Conservation (phyloP, 2,888 invertebrate species). For the Drosophila differens region DNA sequence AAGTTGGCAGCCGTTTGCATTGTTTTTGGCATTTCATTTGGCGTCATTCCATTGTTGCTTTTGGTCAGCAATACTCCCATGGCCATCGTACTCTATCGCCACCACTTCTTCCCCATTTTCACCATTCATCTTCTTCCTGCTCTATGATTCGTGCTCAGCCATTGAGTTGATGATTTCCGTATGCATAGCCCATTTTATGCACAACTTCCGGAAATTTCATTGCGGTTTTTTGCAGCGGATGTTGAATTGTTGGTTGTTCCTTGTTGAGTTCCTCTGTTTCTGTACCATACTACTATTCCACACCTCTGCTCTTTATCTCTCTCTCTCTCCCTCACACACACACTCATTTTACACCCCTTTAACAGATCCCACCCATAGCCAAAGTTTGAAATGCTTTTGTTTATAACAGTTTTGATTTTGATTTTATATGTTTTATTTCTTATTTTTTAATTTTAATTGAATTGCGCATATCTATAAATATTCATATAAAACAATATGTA, state of each 20-base stretch:
- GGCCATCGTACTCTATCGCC: not conserved
- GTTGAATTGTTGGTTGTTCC: slow-evolving; percentile 49
- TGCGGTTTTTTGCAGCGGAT: slow-evolving; percentile 77
- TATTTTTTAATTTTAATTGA: slow-evolving; percentile 23
- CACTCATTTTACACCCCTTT: not conserved
- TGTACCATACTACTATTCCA: slow-evolving; percentile 3
- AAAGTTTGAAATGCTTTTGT: slow-evolving; percentile 42
- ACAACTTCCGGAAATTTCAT: slow-evolving; percentile 83
- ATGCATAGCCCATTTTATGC: slow-evolving; percentile 84
- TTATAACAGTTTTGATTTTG: slow-evolving; percentile 12
- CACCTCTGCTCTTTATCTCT: not conserved
- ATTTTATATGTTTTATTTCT: not conserved
- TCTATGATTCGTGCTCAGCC: slow-evolving; percentile 72
- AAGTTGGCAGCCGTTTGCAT: slow-evolving; percentile 81
- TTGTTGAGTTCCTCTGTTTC: slow-evolving; percentile 42
- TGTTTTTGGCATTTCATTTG: slow-evolving; percentile 76
- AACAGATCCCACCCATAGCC: slow-evolving; percentile 5
- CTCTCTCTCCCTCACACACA: not conserved
- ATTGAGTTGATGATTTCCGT: slow-evolving; percentile 84
- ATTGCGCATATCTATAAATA: slow-evolving; percentile 33
- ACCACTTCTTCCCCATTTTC: not conserved
- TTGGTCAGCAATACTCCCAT: slow-evolving; percentile 41
- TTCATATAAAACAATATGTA: slow-evolving; percentile 23
- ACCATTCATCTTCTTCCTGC: slow-evolving; percentile 17
- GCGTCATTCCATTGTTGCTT: slow-evolving; percentile 68